A percentile compares a stretch with the other conserved stretches of the same genome.
Conservation (phyloP, 2,888 invertebrate species). For the Apamea sordens region DNA sequence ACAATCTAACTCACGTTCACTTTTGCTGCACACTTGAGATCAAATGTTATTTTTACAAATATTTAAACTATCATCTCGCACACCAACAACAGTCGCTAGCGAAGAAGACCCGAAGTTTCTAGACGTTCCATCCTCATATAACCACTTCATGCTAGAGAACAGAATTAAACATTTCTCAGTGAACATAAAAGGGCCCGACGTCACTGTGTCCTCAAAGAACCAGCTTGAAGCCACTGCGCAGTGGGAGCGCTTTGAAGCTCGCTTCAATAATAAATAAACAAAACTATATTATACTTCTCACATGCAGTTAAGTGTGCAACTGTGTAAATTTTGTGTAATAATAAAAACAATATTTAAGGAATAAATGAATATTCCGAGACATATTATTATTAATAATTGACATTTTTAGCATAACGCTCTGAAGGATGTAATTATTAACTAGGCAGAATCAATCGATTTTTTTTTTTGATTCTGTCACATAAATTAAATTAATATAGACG, state of each 20-base stretch:
- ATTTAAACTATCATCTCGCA: conserved; percentile 87
- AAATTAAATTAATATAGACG: conserved; percentile 35
- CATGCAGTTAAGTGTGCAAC: conserved; percentile 61
- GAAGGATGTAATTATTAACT: conserved; percentile 74
- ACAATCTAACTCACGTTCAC: conserved; percentile 85
- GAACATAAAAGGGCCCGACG: conserved; percentile 56
- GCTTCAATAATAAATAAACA: conserved; percentile 73
- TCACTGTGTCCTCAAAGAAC: conserved; percentile 65
- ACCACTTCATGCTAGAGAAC: conserved; percentile 65
- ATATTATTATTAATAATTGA: conserved; percentile 80
- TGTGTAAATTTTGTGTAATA: conserved; percentile 42
- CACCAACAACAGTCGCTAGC: conserved; percentile 83
- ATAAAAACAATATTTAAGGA: conserved; percentile 42
- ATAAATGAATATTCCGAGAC: conserved; percentile 63
- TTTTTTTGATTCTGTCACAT: conserved; percentile 35
- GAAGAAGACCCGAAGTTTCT: conserved; percentile 69
- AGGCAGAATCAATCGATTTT: conserved; percentile 35
- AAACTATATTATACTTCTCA: conserved; percentile 87
- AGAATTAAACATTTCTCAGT: conserved; percentile 58
- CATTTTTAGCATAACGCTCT: conserved; percentile 76
- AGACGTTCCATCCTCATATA: conserved; percentile 71
- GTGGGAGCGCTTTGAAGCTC: conserved; percentile 61
- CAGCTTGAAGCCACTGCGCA: conserved; percentile 68
- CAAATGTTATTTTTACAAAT: conserved; percentile 90
- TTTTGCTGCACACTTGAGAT: conserved; percentile 90